A percentile compares a stretch with the other conserved stretches of the same genome.
These are phyloP conservation scores for Callionymus lyra DNA, from an alignment of 2,113 vertebrate genomes.

Conservation along the genomic window DNA sequence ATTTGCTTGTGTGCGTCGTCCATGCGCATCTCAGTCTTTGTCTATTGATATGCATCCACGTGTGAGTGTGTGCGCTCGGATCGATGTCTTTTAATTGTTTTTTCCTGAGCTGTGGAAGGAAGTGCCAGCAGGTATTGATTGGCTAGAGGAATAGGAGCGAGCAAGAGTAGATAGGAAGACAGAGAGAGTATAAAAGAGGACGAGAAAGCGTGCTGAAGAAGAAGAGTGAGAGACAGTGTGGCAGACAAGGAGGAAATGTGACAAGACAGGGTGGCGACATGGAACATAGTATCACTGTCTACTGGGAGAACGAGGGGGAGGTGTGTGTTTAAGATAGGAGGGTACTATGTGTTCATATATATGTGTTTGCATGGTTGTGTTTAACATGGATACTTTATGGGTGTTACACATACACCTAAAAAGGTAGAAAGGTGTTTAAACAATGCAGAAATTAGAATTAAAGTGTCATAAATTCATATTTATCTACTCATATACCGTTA, in stretches of 20 bases:
- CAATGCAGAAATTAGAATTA: too few species aligned
- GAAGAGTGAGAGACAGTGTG: constrained; percentile 45
- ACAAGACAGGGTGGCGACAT: constrained; percentile 72
- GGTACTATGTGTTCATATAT: constrained; percentile 34
- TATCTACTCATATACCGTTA: too few species aligned
- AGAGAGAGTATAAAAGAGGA: constrained; percentile 44
- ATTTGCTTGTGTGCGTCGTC: constrained; percentile 33
- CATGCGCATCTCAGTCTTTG: constrained; percentile 15
- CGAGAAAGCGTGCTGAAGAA: constrained; percentile 32
- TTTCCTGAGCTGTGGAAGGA: constrained; percentile 96
- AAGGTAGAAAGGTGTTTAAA: too few species aligned
- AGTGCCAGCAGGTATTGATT: constrained; percentile 96
- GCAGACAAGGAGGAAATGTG: constrained; percentile 65
- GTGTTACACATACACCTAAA: too few species aligned
- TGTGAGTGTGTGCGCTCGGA: constrained; percentile 53
- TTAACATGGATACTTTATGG: too few species aligned
- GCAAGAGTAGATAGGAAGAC: constrained; percentile 36
- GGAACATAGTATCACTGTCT: constrained; percentile 69
- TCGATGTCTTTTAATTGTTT: constrained; percentile 99
- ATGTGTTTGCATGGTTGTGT: constrained; percentile 23
- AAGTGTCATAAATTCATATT: too few species aligned
- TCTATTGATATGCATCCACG: constrained; percentile 12
- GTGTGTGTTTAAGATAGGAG: constrained; percentile 12
- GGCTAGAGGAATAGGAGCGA: constrained; percentile 41
- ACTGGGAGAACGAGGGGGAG: constrained; percentile 17